Conservation (phyloP, 2,113 vertebrate species). For the Picathartes gymnocephalus region DNA sequence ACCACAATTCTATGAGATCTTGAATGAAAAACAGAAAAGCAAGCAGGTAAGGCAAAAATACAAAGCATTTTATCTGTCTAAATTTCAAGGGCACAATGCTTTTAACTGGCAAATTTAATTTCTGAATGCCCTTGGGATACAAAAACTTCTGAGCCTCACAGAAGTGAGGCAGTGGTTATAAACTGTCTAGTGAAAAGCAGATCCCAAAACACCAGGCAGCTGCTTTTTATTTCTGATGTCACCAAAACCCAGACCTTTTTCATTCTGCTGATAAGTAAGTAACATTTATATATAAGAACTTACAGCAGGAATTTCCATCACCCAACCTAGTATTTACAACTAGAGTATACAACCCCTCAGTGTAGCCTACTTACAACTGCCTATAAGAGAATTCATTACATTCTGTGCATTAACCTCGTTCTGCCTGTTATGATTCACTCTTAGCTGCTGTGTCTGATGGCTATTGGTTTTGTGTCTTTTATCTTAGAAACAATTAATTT, state of each 20-base stretch:
- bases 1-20: not conserved
- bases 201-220: not conserved
- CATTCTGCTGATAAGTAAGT: conserved; percentile 27
- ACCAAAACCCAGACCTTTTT: not conserved
- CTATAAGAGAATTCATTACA: not conserved
- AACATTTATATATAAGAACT: conserved; percentile 33
- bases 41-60: not conserved
- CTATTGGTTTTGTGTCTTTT: not conserved
- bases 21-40: not conserved
- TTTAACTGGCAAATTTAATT: not conserved
- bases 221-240: conserved; percentile 36
- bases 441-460: not conserved
- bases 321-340: not conserved
- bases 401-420: not conserved
- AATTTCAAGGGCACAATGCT: not conserved
- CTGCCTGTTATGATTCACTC: not conserved
- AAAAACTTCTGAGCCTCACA: not conserved
- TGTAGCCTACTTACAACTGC: not conserved
- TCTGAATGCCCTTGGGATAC: not conserved
- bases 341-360: not conserved
- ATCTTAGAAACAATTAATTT: not conserved
- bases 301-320: conserved; percentile 20
- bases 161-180: not conserved
- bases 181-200: not conserved
- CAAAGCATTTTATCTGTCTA: not conserved